Percentiles rank a stretch among this genome's conserved stretches.
These are phyloP conservation scores for Hypercompe scribonia DNA, from an alignment of 2,888 invertebrate species.

Conservation along the genomic window DNA sequence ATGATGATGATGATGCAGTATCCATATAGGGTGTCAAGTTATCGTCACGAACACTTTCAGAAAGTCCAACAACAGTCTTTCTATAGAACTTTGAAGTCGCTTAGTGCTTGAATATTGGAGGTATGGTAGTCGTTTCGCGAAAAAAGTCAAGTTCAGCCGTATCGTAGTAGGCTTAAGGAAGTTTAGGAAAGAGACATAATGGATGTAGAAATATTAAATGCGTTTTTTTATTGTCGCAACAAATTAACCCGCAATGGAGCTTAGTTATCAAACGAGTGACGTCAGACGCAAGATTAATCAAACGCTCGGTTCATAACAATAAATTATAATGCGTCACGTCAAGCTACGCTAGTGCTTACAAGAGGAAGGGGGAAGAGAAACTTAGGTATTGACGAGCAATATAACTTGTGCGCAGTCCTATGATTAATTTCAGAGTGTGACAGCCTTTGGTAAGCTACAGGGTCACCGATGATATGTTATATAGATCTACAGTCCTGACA, in stretches of 20 bases:
- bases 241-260: conserved; percentile 25
- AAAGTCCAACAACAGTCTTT: no score
- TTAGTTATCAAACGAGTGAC: conserved; percentile 26
- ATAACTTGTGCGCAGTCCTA: conserved; percentile 42
- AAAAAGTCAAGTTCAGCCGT: no score
- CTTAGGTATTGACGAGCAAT: conserved; percentile 50
- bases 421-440: conserved; percentile 48
- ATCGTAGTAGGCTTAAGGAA: no score
- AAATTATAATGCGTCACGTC: conserved; percentile 51
- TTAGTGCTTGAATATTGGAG: no score
- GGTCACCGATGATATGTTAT: conserved; percentile 3
- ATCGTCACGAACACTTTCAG: no score
- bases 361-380: conserved; percentile 25
- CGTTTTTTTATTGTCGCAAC: background rate
- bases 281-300: conserved; percentile 48
- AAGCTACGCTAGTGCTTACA: conserved; percentile 38
- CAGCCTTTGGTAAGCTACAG: conserved; percentile 35
- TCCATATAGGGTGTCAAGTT: no score
- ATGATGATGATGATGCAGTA: no score
- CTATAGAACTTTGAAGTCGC: no score
- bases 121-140: no score
- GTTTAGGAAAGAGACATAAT: no score
- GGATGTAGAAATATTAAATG: no score
- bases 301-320: conserved; percentile 44
- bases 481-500: background rate